phyloP scores from a whole-genome alignment of 2,113 vertebrate species.

The Eclectus roratus region DNA sequence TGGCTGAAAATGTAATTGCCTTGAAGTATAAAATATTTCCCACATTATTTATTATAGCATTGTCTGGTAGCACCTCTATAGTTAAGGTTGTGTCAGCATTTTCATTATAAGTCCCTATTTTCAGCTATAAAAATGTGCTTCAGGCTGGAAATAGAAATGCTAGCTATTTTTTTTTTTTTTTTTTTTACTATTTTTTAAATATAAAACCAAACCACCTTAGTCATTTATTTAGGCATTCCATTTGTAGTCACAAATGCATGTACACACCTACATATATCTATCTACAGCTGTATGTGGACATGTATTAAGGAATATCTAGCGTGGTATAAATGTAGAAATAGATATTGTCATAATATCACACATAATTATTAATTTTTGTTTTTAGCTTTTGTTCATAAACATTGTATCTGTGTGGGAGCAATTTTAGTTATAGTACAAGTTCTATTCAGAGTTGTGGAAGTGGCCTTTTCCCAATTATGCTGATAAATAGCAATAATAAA shows the following conservation, averaged over 20 bases:
- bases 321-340: background rate
- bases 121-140: slow-evolving; percentile 73
- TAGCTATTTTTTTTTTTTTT: slow-evolving; percentile 31
- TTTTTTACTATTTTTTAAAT: slow-evolving; percentile 24
- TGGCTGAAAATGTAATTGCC: slow-evolving; percentile 81
- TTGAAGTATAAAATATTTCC: slow-evolving; percentile 80
- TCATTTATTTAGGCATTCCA: slow-evolving; percentile 48
- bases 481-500: background rate
- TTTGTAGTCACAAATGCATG: background rate
- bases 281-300: background rate
- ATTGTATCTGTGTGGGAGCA: background rate
- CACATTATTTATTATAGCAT: slow-evolving; percentile 75
- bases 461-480: background rate
- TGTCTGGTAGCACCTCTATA: slow-evolving; percentile 71
- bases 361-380: background rate
- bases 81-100: slow-evolving; percentile 79
- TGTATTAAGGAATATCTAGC: background rate
- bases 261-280: background rate
- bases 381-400: background rate
- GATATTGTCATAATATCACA: background rate
- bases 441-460: background rate
- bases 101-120: slow-evolving; percentile 75
- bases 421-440: background rate
- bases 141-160: slow-evolving; percentile 63
- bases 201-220: slow-evolving; percentile 53